Evolutionary conservation across 2,113 vertebrate species (phyloP).

Genomic region (Dasypus novemcinctus): DNA sequence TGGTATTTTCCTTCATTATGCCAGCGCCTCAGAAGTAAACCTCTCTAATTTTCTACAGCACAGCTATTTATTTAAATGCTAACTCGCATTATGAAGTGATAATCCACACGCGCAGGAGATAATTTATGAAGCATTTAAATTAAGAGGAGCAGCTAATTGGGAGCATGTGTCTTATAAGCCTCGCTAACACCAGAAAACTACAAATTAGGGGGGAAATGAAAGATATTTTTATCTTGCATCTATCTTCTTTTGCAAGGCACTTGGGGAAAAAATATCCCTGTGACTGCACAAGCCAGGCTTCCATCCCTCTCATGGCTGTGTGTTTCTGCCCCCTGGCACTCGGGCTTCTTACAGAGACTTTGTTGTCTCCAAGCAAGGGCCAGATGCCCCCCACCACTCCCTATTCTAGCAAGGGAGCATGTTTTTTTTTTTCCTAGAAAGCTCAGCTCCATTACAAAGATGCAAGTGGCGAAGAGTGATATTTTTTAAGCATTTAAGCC

Average conservation of each 20-base stretch:
- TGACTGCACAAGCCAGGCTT: slow-evolving; percentile 42
- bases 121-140: slow-evolving; percentile 99
- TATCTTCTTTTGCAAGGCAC: slow-evolving; percentile 76
- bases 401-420: slow-evolving; percentile 42
- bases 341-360: slow-evolving; percentile 48
- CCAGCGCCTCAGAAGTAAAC: slow-evolving; percentile 85
- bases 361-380: slow-evolving; percentile 44
- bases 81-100: slow-evolving; percentile 98
- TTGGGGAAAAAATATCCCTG: slow-evolving; percentile 64
- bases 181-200: slow-evolving; percentile 88
- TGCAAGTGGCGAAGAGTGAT: slow-evolving; percentile 53
- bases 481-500: slow-evolving; percentile 43
- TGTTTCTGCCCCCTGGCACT: neutral
- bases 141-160: slow-evolving; percentile 99
- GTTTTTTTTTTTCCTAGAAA: slow-evolving; percentile 57
- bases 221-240: slow-evolving; percentile 77
- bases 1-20: slow-evolving; percentile 88
- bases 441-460: slow-evolving; percentile 44
- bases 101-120: slow-evolving; percentile 96
- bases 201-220: slow-evolving; percentile 88
- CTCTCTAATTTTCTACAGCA: slow-evolving; percentile 92
- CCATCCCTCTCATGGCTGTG: neutral
- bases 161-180: slow-evolving; percentile 99
- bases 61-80: slow-evolving; percentile 98
- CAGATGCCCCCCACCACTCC: neutral